phyloP scores from a whole-genome alignment of 2,113 vertebrate genomes.

The Hemiscyllium ocellatum region DNA sequence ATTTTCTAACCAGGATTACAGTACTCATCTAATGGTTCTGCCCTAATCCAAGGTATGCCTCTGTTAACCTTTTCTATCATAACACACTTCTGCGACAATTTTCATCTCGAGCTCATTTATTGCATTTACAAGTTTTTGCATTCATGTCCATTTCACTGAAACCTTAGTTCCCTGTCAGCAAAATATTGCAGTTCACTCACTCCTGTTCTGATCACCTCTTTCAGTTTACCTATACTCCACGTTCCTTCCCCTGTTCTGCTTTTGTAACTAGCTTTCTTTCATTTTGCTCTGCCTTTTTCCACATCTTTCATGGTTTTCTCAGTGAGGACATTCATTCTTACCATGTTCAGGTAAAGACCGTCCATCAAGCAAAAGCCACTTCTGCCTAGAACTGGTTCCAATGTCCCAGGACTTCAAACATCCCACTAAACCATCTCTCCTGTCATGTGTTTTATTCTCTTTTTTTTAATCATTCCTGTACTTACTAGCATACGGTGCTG shows the following conservation, averaged over 20 bases:
- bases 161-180: not conserved
- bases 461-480: not conserved
- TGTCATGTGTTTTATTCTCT: not conserved
- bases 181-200: not conserved
- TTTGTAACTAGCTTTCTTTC: not conserved
- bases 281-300: not conserved
- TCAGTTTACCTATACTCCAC: not conserved
- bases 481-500: not conserved
- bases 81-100: not conserved
- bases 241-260: not conserved
- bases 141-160: not conserved
- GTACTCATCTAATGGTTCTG: not conserved
- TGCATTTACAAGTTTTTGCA: not conserved
- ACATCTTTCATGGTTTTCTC: not conserved
- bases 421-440: not conserved
- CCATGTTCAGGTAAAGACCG: not conserved
- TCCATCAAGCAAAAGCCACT: not conserved
- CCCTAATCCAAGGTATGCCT: not conserved
- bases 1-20: not conserved
- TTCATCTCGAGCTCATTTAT: not conserved
- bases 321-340: not conserved
- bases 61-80: not conserved
- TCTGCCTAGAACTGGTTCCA: not conserved
- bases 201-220: not conserved
- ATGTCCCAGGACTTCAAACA: not conserved